These are phyloP conservation scores for Rhinophrynus dorsalis DNA, from an alignment of 2,797 vertebrate genomes.

Conservation along the genomic window DNA sequence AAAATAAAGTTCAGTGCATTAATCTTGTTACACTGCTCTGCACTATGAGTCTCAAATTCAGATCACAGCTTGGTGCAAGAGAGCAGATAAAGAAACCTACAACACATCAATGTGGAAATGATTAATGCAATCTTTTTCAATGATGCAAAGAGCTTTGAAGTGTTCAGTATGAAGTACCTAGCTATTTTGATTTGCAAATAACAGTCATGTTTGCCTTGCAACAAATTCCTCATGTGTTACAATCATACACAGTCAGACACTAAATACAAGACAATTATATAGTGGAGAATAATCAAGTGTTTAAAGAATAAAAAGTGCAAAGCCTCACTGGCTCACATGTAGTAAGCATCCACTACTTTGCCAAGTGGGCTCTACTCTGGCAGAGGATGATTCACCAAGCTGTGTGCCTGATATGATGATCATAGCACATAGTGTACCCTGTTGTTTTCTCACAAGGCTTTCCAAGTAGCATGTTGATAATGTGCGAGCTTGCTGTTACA, in stretches of 20 bases:
- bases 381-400: no score
- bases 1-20: conserved; percentile 42
- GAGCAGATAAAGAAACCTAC: conserved; percentile 4
- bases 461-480: no score
- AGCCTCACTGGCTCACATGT: no score
- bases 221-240: neutral
- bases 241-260: neutral
- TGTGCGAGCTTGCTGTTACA: no score
- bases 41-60: conserved; percentile 21
- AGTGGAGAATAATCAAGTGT: no score
- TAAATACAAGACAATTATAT: neutral
- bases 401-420: no score
- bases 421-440: no score
- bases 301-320: no score
- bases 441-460: no score
- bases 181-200: conserved; percentile 16
- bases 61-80: conserved; percentile 13
- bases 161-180: neutral
- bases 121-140: conserved; percentile 26
- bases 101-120: conserved; percentile 7
- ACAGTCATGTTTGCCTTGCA: neutral
- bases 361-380: no score
- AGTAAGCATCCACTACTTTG: no score
- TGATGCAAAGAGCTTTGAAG: conserved; percentile 15
- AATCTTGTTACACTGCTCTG: conserved; percentile 32